Evolutionary conservation across 2,113 vertebrate genomes (phyloP).

Genomic region (Jacana jacana): DNA sequence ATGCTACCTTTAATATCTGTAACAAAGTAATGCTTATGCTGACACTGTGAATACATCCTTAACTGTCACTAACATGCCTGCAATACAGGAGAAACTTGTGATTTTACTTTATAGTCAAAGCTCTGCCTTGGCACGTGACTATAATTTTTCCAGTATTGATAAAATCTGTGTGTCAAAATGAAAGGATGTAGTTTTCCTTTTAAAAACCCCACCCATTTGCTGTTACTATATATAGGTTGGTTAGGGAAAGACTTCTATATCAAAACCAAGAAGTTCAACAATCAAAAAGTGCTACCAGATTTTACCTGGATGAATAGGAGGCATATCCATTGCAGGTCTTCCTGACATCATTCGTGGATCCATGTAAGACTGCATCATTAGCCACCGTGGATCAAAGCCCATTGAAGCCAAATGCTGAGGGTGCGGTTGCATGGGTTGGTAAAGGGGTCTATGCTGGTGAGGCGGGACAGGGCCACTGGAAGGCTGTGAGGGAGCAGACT

Average conservation of each 20-base stretch:
- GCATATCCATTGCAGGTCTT: slow-evolving; percentile 90
- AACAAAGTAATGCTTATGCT: background rate
- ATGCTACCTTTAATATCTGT: background rate
- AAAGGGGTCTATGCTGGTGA: slow-evolving; percentile 90
- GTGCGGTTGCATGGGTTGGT: slow-evolving; percentile 92
- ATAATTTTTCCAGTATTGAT: background rate
- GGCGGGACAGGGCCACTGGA: slow-evolving; percentile 83
- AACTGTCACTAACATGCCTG: background rate
- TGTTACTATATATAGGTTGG: background rate
- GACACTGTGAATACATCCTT: background rate
- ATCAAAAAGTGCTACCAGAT: background rate
- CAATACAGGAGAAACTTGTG: background rate
- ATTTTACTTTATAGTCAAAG: background rate
- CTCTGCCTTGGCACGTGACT: background rate
- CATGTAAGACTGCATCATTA: slow-evolving; percentile 99
- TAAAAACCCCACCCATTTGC: background rate
- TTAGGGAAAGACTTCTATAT: background rate
- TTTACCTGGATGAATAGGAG: slow-evolving; percentile 88
- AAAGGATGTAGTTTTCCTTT: background rate
- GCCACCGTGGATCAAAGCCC: slow-evolving; percentile 98
- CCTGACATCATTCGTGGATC: slow-evolving; percentile 97
- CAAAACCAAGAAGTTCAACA: background rate
- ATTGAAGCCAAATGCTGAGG: slow-evolving; percentile 94
- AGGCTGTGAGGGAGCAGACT: slow-evolving; percentile 83
- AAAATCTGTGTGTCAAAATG: background rate